Evolutionary conservation across 2,113 vertebrate species (phyloP), one percentile per base, ranked within the genome.

Genomic region (Dromaius novaehollandiae): DNA sequence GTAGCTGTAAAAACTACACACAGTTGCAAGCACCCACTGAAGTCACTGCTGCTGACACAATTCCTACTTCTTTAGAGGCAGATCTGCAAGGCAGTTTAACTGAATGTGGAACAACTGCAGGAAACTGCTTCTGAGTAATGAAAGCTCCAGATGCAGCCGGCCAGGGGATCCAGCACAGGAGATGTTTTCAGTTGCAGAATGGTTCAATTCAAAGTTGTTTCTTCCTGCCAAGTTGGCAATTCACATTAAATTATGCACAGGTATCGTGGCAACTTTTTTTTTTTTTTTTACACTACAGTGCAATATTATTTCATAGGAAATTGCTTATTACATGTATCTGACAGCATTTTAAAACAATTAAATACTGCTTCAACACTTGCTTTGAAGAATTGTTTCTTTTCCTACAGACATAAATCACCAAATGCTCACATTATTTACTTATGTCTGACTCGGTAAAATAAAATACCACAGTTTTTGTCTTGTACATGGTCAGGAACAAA

Each of bases 71-170:
- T 93, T 68, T 24, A 44, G 90, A 86, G 76, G 51, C 79, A 94
- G 64, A 93, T 66, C 82, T 66, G 38, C 64, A 64, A 75, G 20
- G 34, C 17, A 2, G 7, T 66, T 86, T 56, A 96, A 91, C 75
- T 64, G 84, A 86, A 90, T 6, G 22, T 28, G 83, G 18, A 88
- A 96, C 84, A 88, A 90, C 36, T 32, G 79, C 78, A 96, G 94
- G 69, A 89, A 93, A 78, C 82, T 81, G 22, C n/a, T 74, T 50
- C 64, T 21, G 64, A 90, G 32, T 75, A 97, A 95, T 60, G 70
- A 92, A 96, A 74, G 46, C 84, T 84, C 58, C 92, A 95, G 81
- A 66, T 77, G 66, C 60, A 90, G 42, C 81, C 28, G 77, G 88
- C 78, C 93, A 71, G 58, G 36, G 34, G 40, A 76, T 34, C 82